Evolutionary conservation across 2,797 vertebrate genomes (phyloP).

Genomic region (Xiphophorus birchmanni): DNA sequence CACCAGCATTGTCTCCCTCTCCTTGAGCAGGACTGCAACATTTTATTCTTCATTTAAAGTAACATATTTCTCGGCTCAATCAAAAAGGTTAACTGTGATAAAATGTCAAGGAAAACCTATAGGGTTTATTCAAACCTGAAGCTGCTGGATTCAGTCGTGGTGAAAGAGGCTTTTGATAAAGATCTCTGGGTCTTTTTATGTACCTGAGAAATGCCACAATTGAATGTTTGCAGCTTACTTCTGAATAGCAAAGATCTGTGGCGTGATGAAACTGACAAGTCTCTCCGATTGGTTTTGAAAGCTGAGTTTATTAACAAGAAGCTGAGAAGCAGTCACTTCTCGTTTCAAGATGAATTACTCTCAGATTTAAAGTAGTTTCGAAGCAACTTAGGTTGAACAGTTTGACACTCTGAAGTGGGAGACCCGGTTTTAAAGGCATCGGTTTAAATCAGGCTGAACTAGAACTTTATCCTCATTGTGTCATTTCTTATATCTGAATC

Average conservation of each 20-base stretch:
- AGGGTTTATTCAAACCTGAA: background rate
- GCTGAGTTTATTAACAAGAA: conserved; percentile 14
- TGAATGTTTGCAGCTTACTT: conserved; percentile 1
- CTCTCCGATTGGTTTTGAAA: conserved; percentile 12
- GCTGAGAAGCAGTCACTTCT: conserved; percentile 18
- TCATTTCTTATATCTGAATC: conserved; percentile 56
- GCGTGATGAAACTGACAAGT: background rate
- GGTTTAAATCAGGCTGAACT: conserved; percentile 45
- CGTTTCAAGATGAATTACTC: conserved; percentile 35
- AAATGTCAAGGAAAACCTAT: background rate
- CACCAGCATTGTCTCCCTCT: background rate
- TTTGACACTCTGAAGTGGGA: conserved; percentile 34
- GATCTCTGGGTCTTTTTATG: conserved; percentile 17
- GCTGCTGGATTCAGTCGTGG: background rate
- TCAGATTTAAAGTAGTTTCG: conserved; percentile 13
- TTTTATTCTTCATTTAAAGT: background rate
- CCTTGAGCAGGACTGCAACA: background rate
- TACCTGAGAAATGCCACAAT: background rate
- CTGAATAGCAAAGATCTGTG: background rate
- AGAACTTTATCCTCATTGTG: conserved; percentile 64
- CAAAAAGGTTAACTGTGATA: background rate
- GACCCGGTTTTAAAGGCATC: conserved; percentile 33
- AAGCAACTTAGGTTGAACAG: conserved; percentile 15
- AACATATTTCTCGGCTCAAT: background rate
- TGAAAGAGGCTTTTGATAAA: conserved; percentile 7